Percentiles rank a stretch among this genome's conserved stretches.
Evolutionary conservation across 2,797 vertebrate species (phyloP).

Genomic region (Amblyopsis hoosieri): DNA sequence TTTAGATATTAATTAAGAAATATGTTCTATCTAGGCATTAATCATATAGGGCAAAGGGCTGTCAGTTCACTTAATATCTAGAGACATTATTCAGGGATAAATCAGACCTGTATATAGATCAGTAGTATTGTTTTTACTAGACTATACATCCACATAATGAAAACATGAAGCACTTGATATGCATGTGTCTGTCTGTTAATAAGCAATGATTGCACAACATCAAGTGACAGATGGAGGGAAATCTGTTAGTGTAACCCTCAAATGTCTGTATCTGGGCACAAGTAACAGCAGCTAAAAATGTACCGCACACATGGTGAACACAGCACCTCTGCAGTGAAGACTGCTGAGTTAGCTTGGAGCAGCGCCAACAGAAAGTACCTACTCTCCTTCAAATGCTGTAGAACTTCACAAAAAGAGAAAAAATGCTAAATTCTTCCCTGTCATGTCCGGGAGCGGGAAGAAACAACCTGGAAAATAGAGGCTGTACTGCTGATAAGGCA

Average conservation of each 20-base stretch:
- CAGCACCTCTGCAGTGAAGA: slow-evolving; percentile 42
- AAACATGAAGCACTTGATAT: no score
- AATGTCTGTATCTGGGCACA: slow-evolving; percentile 23
- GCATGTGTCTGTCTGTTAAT: background rate
- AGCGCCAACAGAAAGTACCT: slow-evolving; percentile 39
- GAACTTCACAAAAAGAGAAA: slow-evolving; percentile 35
- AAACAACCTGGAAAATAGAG: slow-evolving; percentile 42
- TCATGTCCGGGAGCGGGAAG: slow-evolving; percentile 41
- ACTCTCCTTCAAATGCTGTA: slow-evolving; percentile 49
- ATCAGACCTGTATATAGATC: no score
- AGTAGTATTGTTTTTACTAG: slow-evolving; percentile 6
- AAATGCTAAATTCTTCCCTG: slow-evolving; percentile 48
- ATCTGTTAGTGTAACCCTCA: slow-evolving; percentile 13
- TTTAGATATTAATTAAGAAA: no score
- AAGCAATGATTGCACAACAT: background rate
- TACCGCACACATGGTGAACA: slow-evolving; percentile 22
- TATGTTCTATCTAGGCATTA: no score
- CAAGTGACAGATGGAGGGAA: slow-evolving; percentile 4
- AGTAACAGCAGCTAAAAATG: slow-evolving; percentile 23
- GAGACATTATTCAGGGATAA: no score
- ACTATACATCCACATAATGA: background rate
- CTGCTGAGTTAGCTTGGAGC: slow-evolving; percentile 52
- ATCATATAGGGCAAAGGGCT: no score
- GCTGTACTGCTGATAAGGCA: slow-evolving; percentile 57
- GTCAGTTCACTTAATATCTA: no score